Evolutionary conservation across 1,140 invertebrate species (phyloP).

Genomic region (Trinorchestia longiramus): DNA sequence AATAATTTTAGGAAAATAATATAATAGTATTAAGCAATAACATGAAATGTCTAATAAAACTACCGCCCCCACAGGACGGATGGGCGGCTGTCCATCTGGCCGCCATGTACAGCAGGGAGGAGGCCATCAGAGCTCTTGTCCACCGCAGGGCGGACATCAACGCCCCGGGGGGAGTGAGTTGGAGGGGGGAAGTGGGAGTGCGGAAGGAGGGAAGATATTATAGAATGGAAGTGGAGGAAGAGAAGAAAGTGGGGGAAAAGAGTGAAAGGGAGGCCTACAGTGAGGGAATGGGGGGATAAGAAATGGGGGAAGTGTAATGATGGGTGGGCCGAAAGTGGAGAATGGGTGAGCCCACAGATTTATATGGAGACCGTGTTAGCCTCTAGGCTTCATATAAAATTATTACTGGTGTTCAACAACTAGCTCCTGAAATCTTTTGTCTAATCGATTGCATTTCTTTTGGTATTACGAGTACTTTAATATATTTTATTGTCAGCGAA

Average conservation of each 20-base stretch:
- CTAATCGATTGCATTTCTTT: neutral
- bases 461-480: neutral
- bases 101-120: constrained; percentile 92
- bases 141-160: constrained; percentile 91
- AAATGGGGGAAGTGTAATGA: neutral
- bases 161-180: constrained; percentile 90
- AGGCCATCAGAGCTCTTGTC: constrained; percentile 91
- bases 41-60: too few species aligned
- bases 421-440: neutral
- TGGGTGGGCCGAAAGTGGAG: neutral
- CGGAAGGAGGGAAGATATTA: neutral
- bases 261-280: neutral
- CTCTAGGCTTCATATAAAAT: neutral
- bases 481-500: too few species aligned
- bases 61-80: constrained; percentile 85
- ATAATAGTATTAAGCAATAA: too few species aligned
- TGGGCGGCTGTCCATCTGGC: constrained; percentile 94
- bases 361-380: neutral
- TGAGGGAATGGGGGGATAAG: neutral
- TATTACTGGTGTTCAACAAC: neutral
- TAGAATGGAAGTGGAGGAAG: neutral
- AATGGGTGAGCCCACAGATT: neutral
- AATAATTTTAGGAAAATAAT: too few species aligned
- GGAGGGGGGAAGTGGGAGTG: neutral
- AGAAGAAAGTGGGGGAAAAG: neutral